A percentile compares a stretch with the other conserved stretches of the same genome.
These are phyloP conservation scores for Andrena bucephala DNA, from an alignment of 2,888 invertebrate genomes.

Conservation along the genomic window DNA sequence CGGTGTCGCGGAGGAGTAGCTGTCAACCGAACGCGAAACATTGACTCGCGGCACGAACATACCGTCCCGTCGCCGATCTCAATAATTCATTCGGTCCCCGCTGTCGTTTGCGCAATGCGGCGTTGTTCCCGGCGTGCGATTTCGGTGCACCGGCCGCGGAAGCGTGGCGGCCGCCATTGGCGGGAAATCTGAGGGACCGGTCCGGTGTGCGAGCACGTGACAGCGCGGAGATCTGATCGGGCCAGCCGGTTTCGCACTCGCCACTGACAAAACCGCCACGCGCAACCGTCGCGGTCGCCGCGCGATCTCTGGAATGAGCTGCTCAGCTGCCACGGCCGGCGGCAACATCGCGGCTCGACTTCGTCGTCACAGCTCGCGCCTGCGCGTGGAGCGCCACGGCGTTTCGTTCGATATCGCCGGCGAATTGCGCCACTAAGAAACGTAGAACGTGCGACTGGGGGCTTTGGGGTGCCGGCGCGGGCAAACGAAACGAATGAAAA, in stretches of 20 bases:
- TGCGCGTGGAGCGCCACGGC: slow-evolving; percentile 28
- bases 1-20: slow-evolving; percentile 22
- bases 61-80: slow-evolving; percentile 31
- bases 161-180: slow-evolving; percentile 5
- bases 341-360: background rate
- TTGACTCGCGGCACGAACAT: slow-evolving; percentile 30
- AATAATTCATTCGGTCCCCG: slow-evolving; percentile 34
- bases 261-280: background rate
- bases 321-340: background rate
- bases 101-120: slow-evolving; percentile 52
- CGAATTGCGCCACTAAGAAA: slow-evolving; percentile 40
- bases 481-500: slow-evolving; percentile 18
- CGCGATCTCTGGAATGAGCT: slow-evolving; percentile 31
- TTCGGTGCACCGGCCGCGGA: background rate
- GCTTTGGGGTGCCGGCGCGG: background rate
- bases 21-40: slow-evolving; percentile 28
- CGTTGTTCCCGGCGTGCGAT: background rate
- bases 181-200: slow-evolving; percentile 25
- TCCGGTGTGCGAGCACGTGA: slow-evolving; percentile 26
- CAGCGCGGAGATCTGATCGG: background rate
- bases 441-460: background rate
- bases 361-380: slow-evolving; percentile 17
- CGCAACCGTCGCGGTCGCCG: slow-evolving; percentile 14
- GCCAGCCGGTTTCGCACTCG: background rate
- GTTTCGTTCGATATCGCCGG: slow-evolving; percentile 57